Evolutionary conservation across 2,888 invertebrate genomes (phyloP).

Genomic region (Eudemis profundana): DNA sequence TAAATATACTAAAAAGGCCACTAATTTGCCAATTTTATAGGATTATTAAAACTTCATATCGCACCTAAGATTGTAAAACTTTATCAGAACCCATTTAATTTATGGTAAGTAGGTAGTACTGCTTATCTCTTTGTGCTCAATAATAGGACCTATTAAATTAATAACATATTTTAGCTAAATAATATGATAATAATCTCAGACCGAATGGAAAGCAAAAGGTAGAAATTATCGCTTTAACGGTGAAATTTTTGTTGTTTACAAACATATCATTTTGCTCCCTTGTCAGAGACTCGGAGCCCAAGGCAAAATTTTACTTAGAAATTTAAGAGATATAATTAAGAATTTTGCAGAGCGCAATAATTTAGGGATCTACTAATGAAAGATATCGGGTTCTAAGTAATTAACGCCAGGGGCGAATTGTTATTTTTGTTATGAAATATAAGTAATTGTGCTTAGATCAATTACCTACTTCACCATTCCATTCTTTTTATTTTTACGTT

Average conservation of each 20-base stretch:
- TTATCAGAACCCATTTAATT: slow-evolving; percentile 7
- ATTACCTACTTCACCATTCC: not conserved
- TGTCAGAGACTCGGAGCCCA: slow-evolving; percentile 72
- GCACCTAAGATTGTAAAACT: not conserved
- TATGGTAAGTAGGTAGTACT: not conserved
- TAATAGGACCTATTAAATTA: slow-evolving; percentile 23
- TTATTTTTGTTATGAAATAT: slow-evolving; percentile 72
- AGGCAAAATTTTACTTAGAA: slow-evolving; percentile 83
- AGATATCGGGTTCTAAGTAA: slow-evolving; percentile 83
- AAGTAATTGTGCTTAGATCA: slow-evolving; percentile 43
- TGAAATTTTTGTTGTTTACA: slow-evolving; percentile 77
- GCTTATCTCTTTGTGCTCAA: not conserved
- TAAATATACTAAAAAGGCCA: too few relatives aligned
- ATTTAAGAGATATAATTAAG: slow-evolving; percentile 85
- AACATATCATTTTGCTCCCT: slow-evolving; percentile 84
- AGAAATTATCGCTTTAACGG: slow-evolving; percentile 73
- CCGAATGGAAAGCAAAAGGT: slow-evolving; percentile 29
- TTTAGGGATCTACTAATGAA: slow-evolving; percentile 82
- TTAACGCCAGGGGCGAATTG: slow-evolving; percentile 76
- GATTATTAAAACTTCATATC: slow-evolving; percentile 1
- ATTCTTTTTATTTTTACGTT: not conserved
- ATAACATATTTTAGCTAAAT: slow-evolving; percentile 41
- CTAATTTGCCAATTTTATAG: not conserved
- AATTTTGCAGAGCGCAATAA: slow-evolving; percentile 82
- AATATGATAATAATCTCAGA: slow-evolving; percentile 64